phyloP scores from a whole-genome alignment of 2,797 vertebrate genomes.

The Aplochiton taeniatus region DNA sequence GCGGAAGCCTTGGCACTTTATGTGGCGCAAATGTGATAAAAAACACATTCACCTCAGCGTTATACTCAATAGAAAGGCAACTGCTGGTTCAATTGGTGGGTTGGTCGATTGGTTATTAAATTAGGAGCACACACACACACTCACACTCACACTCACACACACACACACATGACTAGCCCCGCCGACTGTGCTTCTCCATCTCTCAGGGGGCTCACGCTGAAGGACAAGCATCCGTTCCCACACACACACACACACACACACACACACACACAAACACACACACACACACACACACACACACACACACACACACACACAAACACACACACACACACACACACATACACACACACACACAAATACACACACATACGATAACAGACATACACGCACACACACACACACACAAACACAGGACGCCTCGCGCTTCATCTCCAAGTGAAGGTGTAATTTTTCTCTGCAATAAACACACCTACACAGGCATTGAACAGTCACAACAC shows the following conservation, averaged over 20 bases:
- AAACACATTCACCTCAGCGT: slow-evolving; percentile 46
- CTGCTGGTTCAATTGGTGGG: slow-evolving; percentile 57
- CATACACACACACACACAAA: neutral
- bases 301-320: neutral
- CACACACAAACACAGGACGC: neutral
- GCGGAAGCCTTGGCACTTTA: slow-evolving; percentile 27
- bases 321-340: neutral
- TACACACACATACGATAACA: no score
- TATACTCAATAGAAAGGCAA: slow-evolving; percentile 58
- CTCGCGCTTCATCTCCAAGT: no score
- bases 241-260: slow-evolving; percentile 40
- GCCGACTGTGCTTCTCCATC: no score
- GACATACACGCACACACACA: slow-evolving; percentile 1
- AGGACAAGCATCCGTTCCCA: slow-evolving; percentile 42
- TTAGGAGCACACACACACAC: slow-evolving; percentile 52
- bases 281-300: slow-evolving; percentile 27
- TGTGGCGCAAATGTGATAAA: slow-evolving; percentile 42
- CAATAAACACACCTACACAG: slow-evolving; percentile 51
- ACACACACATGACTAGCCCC: slow-evolving; percentile 6
- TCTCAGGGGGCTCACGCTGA: slow-evolving; percentile 23
- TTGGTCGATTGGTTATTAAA: slow-evolving; percentile 64
- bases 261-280: slow-evolving; percentile 35
- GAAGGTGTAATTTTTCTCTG: slow-evolving; percentile 17
- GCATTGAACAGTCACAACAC: slow-evolving; percentile 29
- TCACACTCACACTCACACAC: neutral